Evolutionary conservation across 2,888 invertebrate species (phyloP).

Genomic region (Amiota communis): DNA sequence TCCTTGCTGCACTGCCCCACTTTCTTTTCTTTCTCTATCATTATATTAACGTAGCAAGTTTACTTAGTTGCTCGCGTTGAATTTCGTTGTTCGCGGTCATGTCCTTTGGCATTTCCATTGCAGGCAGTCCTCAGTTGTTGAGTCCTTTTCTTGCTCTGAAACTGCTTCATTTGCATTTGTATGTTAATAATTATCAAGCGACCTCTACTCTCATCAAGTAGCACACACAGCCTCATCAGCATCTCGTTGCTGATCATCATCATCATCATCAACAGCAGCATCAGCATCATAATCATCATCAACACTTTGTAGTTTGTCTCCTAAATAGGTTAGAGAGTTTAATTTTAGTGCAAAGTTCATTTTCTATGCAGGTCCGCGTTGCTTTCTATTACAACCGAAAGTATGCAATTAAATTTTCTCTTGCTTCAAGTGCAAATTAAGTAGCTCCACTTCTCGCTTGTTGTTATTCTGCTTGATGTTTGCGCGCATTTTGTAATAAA

Average conservation of each 20-base stretch:
- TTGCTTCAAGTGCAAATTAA: slow-evolving; percentile 16
- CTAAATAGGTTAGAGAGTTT: slow-evolving; percentile 67
- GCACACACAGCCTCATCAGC: slow-evolving; percentile 1
- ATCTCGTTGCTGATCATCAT: slow-evolving; percentile 6
- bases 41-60: not conserved
- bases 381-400: slow-evolving; percentile 50
- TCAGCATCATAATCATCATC: slow-evolving; percentile 34
- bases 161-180: slow-evolving; percentile 60
- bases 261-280: slow-evolving; percentile 53
- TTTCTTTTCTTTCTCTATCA: not conserved
- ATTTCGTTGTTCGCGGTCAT: slow-evolving; percentile 56
- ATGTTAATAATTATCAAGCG: slow-evolving; percentile 29
- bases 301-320: slow-evolving; percentile 31
- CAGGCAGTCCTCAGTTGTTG: slow-evolving; percentile 31
- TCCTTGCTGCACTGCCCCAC: not conserved
- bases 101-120: slow-evolving; percentile 60
- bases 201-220: slow-evolving; percentile 1
- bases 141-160: slow-evolving; percentile 42
- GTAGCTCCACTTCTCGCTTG: slow-evolving; percentile 7
- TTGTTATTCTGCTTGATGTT: not conserved
- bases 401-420: slow-evolving; percentile 64
- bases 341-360: slow-evolving; percentile 64
- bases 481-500: slow-evolving; percentile 44
- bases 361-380: slow-evolving; percentile 8
- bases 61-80: slow-evolving; percentile 25